Evolutionary conservation across 2,797 vertebrate genomes (phyloP), one percentile per base, ranked within the genome.

Genomic region (Erethizon dorsatum): DNA sequence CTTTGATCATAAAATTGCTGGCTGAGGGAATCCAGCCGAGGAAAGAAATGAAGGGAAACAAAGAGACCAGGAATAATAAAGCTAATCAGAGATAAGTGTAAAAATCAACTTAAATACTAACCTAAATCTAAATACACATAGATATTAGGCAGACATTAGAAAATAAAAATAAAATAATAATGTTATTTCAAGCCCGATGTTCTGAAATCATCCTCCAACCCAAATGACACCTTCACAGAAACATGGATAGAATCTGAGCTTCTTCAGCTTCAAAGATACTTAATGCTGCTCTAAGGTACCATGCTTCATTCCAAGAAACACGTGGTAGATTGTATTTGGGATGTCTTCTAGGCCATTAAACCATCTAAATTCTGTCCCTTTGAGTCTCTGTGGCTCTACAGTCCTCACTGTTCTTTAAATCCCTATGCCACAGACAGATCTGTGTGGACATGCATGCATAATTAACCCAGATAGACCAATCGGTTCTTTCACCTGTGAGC

Each of bases 81-180:
- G 50, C 18, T 79, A 90, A 54, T 88, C 31, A 50, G 10, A 85
- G 10, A 5, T 56, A 17, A 87, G 10, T 7, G 90, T 73, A 84
- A 93, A 93, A 75, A 52, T 82, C 6, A 67, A 28, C 80, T 90
- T 50, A 90, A 92, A 67, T 80, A 77, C 0, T 45, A 5, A 88
- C 45, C 78, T 59, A 89, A 75, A 6, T 4, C 41, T 92, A 61
- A 82, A 61, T 4, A 61, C 4, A 31, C 33, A 2, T 73, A 45
- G 12, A 14, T 24, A n/a, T 84, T 63, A 63, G n/a, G 14, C 6
- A 84, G 33, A 61, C 1, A 56, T 52, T 61, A 92, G 54, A 87
- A 45, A 92, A 94, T 79, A 63, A 63, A 92, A 65, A 63, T 45
- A 47, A 94, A 94, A 57, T 61, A 67, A 69, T 31, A 73, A 65